These are phyloP conservation scores for Oreonectes daqikongensis DNA, from an alignment of 2,797 vertebrate species.

Conservation along the genomic window DNA sequence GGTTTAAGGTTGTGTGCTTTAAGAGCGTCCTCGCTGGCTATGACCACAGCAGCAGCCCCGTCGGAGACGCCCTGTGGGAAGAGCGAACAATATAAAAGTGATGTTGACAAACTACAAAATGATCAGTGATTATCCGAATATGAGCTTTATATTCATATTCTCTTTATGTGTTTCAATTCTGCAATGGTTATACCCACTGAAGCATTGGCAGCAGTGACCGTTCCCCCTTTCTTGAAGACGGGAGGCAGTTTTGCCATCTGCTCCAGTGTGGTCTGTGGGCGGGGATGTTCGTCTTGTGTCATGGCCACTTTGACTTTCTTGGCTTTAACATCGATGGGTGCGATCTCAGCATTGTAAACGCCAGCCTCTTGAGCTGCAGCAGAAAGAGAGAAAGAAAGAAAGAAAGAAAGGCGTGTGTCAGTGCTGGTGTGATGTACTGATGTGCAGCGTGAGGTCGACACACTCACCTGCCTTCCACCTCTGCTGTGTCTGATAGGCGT, in stretches of 20 bases:
- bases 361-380: constrained; percentile 87
- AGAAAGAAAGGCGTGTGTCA: background rate
- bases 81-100: background rate
- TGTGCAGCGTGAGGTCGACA: background rate
- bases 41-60: constrained; percentile 86
- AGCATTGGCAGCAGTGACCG: constrained; percentile 93
- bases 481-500: constrained; percentile 86
- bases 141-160: too few species aligned
- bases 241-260: constrained; percentile 86
- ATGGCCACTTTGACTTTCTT: constrained; percentile 88
- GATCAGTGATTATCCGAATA: too few species aligned
- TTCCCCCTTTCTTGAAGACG: constrained; percentile 94
- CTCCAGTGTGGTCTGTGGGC: constrained; percentile 89
- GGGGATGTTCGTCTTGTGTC: constrained; percentile 89
- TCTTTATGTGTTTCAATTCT: too few species aligned
- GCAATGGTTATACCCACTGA: constrained; percentile 78
- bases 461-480: constrained; percentile 91
- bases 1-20: constrained; percentile 80
- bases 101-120: background rate
- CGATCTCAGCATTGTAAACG: constrained; percentile 86
- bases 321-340: constrained; percentile 88
- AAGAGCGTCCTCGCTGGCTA: constrained; percentile 92
- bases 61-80: constrained; percentile 88
- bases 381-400: constrained; percentile 23
- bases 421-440: background rate